Conservation (phyloP, 2,113 vertebrate genomes). For the Nibea albiflora region DNA sequence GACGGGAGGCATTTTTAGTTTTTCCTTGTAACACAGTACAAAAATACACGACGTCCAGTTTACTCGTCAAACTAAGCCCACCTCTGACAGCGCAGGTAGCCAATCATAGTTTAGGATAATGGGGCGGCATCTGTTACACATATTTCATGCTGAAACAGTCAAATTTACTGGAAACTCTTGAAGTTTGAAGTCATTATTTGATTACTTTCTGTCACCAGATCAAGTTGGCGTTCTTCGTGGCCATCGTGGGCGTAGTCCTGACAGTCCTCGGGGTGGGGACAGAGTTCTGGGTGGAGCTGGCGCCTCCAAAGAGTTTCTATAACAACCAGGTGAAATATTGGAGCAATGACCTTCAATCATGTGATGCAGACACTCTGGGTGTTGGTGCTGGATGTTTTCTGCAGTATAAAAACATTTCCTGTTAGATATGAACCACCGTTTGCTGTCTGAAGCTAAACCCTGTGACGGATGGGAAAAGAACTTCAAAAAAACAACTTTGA, state of each 20-base stretch:
- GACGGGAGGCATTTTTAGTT: no score
- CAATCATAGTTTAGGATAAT: no score
- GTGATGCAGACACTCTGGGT: background rate
- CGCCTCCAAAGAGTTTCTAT: constrained; percentile 83
- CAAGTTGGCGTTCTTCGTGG: constrained; percentile 88
- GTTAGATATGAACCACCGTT: background rate
- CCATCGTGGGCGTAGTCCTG: constrained; percentile 86
- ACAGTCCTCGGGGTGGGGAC: constrained; percentile 90
- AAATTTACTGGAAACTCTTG: background rate
- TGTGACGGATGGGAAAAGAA: background rate
- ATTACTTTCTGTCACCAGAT: constrained; percentile 58
- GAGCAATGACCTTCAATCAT: background rate
- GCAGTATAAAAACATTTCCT: constrained; percentile 4
- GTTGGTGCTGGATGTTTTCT: background rate
- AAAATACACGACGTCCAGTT: no score
- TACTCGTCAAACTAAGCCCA: no score
- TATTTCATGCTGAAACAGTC: background rate
- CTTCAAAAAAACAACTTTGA: background rate
- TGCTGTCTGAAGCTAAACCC: background rate
- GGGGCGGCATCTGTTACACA: no score
- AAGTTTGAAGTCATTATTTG: no score
- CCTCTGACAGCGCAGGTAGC: no score
- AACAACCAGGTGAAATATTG: constrained; percentile 78
- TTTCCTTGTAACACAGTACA: no score
- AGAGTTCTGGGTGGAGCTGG: constrained; percentile 93